Base-by-base conservation (phyloP, 2,113 vertebrate species). In the Daboia siamensis region DNA sequence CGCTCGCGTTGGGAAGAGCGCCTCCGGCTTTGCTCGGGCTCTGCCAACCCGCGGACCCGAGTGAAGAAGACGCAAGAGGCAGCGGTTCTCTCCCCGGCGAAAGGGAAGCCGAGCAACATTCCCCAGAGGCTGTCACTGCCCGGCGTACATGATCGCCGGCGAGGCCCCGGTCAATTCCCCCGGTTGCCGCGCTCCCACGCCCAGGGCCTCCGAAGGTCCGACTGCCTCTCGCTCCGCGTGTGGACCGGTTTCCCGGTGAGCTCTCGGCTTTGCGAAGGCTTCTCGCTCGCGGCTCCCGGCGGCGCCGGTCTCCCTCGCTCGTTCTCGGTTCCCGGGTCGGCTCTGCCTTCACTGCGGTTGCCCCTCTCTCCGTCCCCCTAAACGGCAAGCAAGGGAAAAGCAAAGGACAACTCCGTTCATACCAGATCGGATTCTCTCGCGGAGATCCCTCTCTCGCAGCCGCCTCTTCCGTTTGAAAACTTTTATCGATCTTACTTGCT, bases 41-140 rank as follows among this genome's bases (percentile, higher is more conserved):
- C 80, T 92, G 91, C 91, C 93, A 93, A 84, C 91, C 95, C 91
- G n/a, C 54, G 91, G 91, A 89, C 91, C 20, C 54, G 86, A n/a
- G 55, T 17, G 46, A 86, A 24, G 91, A 88, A 92, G 93, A 91
- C 89, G 44, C 90, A n/a, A 33, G 86, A 84, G 86, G 59, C 88
- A 57, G 56, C 90, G 94, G 90, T 94, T 92, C 91, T 80, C 93
- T 94, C 94, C 94, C 97, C 90, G 94, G 94, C 90, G 26, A 89
- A 21, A 92, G 94, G 91, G 95, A 92, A 92, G 93, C 92, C 94
- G 96, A 96, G 96, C 92, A 90, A 95, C 97, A 97, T 97, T 95
- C 97, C 97, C 94, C 94, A 93, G 93, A 95, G 96, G 96, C 94
- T 94, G 95, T 97, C 96, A 96, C 94, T 95, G 96, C 94, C 95